Evolutionary conservation across 2,797 vertebrate species (phyloP).

Genomic region (Myotis pilosus): DNA sequence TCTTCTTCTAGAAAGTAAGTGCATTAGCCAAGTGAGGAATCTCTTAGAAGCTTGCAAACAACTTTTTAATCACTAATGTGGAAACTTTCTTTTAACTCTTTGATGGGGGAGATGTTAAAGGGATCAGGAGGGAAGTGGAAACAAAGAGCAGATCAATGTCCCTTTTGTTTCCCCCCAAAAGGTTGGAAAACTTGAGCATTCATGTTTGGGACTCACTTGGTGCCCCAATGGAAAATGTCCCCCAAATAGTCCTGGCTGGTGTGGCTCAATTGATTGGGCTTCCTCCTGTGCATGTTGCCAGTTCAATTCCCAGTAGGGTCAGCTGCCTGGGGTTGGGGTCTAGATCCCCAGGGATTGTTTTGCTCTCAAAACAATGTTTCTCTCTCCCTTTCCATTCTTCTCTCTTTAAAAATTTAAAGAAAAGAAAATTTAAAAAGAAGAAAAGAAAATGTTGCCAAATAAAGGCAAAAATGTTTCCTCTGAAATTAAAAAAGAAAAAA

Average conservation of each 20-base stretch:
- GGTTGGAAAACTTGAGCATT: background rate
- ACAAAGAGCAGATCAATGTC: background rate
- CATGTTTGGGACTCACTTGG: background rate
- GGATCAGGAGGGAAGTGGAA: background rate
- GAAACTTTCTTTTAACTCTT: constrained; percentile 35
- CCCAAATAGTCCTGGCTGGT: background rate
- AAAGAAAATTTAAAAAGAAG: background rate
- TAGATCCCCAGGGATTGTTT: background rate
- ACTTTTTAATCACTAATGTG: background rate
- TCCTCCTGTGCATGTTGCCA: background rate
- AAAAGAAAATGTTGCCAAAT: background rate
- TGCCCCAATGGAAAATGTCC: background rate
- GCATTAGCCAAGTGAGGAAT: constrained; percentile 28
- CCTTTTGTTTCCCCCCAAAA: background rate
- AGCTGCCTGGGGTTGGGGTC: background rate
- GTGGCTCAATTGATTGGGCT: background rate
- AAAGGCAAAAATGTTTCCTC: background rate
- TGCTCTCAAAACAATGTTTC: background rate
- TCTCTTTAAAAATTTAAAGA: background rate
- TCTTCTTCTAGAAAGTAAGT: constrained; percentile 54
- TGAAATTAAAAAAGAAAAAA: background rate
- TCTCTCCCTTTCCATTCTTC: background rate
- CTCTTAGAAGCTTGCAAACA: constrained; percentile 10
- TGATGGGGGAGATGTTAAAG: background rate
- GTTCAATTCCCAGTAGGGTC: background rate